These are phyloP conservation scores for Pristionchus japonicus DNA, from an alignment of 2,888 invertebrate species.

Conservation along the genomic window DNA sequence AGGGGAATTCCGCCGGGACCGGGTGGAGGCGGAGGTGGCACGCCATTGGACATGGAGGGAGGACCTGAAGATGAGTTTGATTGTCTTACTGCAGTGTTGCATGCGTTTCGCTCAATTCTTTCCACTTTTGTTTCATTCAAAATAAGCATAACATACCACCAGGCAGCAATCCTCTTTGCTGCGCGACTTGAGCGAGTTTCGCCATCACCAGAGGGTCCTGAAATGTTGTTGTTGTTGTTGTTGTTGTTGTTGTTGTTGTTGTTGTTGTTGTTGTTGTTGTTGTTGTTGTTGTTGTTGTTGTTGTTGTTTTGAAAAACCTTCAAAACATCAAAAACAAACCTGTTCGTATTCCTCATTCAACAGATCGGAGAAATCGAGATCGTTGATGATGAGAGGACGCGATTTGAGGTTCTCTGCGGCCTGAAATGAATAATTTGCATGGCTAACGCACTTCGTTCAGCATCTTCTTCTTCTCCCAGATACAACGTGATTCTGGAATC, in stretches of 20 bases:
- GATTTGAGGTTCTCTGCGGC: constrained; percentile 73
- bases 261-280: no score
- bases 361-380: constrained; percentile 95
- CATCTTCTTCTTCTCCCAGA: neutral
- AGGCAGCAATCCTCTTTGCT: constrained; percentile 52
- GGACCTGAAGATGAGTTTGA: no score
- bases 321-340: no score
- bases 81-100: no score
- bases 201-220: constrained; percentile 62
- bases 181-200: constrained; percentile 58
- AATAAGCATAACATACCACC: no score
- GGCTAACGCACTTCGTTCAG: neutral
- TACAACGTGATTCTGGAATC: neutral
- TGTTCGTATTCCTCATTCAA: constrained; percentile 87
- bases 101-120: no score
- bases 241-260: no score
- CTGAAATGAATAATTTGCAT: constrained; percentile 40
- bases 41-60: constrained; percentile 49
- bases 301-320: neutral
- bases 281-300: no score
- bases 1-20: constrained; percentile 60
- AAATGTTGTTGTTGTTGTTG: no score
- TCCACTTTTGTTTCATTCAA: no score
- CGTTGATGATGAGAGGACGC: constrained; percentile 85
- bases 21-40: constrained; percentile 64